A percentile compares a stretch with the other conserved stretches of the same genome.
Evolutionary conservation across 2,797 vertebrate species (phyloP).

Genomic region (Champsocephalus esox): DNA sequence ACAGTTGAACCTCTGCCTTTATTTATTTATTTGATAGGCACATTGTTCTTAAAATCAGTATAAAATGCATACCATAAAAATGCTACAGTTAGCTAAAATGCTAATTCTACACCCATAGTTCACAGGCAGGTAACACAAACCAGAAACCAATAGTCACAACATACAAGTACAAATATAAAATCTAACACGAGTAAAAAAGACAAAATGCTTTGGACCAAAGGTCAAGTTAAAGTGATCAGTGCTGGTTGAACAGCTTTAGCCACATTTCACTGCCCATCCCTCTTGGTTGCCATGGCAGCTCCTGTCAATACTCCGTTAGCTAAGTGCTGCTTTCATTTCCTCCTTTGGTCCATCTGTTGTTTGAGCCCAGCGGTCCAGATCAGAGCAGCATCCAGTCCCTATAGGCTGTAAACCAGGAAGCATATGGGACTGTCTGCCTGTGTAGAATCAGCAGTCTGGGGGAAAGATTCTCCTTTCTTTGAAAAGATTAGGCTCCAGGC

Average conservation of each 20-base stretch:
- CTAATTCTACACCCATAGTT: no score
- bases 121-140: no score
- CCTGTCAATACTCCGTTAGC: slow-evolving; percentile 31
- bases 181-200: no score
- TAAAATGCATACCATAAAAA: no score
- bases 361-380: slow-evolving; percentile 49
- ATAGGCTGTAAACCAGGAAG: slow-evolving; percentile 24
- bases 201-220: background rate
- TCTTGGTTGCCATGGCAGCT: slow-evolving; percentile 49
- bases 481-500: slow-evolving; percentile 20
- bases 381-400: slow-evolving; percentile 20
- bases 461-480: slow-evolving; percentile 13
- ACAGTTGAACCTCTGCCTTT: no score
- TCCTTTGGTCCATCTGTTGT: slow-evolving; percentile 54
- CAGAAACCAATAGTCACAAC: no score
- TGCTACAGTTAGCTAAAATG: no score
- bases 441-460: slow-evolving; percentile 39
- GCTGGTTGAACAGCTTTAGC: slow-evolving; percentile 1
- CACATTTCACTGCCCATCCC: slow-evolving; percentile 33
- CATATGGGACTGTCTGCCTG: slow-evolving; percentile 45
- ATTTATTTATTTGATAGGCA: no score
- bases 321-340: slow-evolving; percentile 57
- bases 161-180: no score
- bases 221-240: background rate
- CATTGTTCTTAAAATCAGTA: no score